Evolutionary conservation across 2,888 invertebrate species (phyloP).

Genomic region (Mimumesa dahlbomi): DNA sequence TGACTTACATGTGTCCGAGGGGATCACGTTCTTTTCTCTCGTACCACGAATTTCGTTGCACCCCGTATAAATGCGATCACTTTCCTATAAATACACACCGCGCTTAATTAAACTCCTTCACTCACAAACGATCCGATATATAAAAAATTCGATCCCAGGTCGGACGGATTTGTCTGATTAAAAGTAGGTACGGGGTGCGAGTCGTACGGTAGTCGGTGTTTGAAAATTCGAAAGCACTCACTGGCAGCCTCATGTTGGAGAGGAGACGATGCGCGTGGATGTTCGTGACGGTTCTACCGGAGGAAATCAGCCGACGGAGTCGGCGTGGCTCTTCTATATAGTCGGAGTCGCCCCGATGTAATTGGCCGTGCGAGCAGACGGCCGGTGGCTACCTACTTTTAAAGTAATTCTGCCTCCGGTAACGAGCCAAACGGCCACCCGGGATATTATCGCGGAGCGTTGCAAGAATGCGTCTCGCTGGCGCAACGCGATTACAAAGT

Average conservation of each 20-base stretch:
- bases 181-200: no score
- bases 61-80: no score
- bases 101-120: no score
- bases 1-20: no score
- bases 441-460: slow-evolving; percentile 55
- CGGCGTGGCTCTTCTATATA: slow-evolving; percentile 75
- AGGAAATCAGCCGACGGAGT: slow-evolving; percentile 72
- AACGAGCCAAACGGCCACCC: slow-evolving; percentile 62
- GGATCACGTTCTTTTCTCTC: no score
- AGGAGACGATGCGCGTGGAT: slow-evolving; percentile 60
- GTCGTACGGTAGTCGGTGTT: no score
- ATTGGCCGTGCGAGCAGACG: slow-evolving; percentile 67
- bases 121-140: neutral
- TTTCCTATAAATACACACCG: no score
- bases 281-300: slow-evolving; percentile 68
- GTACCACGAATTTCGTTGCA: no score
- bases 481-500: slow-evolving; percentile 68
- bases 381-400: slow-evolving; percentile 72
- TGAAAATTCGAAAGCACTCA: slow-evolving; percentile 68
- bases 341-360: slow-evolving; percentile 63
- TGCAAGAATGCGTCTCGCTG: slow-evolving; percentile 65
- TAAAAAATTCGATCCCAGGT: neutral
- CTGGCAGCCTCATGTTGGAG: slow-evolving; percentile 65
- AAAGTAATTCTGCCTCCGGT: slow-evolving; percentile 73
- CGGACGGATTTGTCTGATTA: no score